Evolutionary conservation across 30 jellyfish, hydroid and myxozoan genomes (phyloP).

Genomic region (Hydractinia symbiolongicarpus): DNA sequence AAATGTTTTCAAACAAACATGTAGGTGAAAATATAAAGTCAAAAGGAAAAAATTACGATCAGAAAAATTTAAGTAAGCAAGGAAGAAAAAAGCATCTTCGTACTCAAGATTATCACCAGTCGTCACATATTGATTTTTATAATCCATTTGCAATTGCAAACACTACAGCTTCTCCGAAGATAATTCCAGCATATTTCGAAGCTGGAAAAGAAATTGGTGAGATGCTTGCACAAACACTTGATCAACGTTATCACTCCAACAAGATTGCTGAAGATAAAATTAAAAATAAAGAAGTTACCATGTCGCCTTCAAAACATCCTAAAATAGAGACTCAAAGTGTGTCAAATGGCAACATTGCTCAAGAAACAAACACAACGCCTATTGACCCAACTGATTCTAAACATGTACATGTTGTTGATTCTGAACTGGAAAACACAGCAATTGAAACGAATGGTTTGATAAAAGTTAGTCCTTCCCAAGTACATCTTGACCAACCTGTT

Average conservation of each 20-base stretch:
- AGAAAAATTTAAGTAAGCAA: neutral
- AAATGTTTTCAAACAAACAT: neutral
- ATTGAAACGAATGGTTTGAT: too few species aligned
- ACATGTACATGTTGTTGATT: too few species aligned
- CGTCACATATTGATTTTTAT: neutral
- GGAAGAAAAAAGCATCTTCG: neutral
- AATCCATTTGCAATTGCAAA: neutral
- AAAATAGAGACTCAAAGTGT: neutral
- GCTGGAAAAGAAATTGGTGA: constrained; percentile 46
- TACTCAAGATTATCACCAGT: neutral
- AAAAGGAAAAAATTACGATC: neutral
- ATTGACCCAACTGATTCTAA: too few species aligned
- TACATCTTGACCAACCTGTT: too few species aligned
- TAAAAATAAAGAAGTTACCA: neutral
- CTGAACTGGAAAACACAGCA: too few species aligned
- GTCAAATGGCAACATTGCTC: neutral
- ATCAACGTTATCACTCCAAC: neutral
- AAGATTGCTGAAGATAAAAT: neutral
- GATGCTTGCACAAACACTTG: neutral
- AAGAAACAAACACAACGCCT: too few species aligned
- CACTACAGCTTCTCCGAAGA: constrained; percentile 34
- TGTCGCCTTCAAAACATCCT: neutral
- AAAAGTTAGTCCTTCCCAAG: too few species aligned
- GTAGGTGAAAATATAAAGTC: neutral
- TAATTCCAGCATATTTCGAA: constrained; percentile 59